phyloP scores from a whole-genome alignment of 2,113 vertebrate genomes.

The Myotis brandtii region DNA sequence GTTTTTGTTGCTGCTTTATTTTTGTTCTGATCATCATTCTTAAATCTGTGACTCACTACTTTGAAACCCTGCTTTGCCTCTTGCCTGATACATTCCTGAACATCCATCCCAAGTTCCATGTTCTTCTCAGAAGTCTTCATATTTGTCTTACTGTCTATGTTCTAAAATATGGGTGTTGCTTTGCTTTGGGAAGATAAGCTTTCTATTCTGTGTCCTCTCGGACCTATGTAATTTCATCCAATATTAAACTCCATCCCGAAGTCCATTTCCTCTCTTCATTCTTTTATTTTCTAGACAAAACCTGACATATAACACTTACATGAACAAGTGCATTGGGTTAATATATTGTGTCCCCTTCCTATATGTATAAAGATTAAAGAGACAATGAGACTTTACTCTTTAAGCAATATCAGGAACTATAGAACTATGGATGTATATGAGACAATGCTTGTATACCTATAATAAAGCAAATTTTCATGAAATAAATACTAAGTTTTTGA shows the following conservation, averaged over 20 bases:
- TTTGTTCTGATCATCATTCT: background rate
- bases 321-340: background rate
- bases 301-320: background rate
- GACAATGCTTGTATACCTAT: background rate
- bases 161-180: background rate
- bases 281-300: constrained; percentile 7
- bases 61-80: background rate
- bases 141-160: background rate
- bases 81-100: background rate
- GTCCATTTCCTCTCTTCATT: background rate
- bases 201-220: background rate
- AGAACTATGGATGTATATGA: background rate
- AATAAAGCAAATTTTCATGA: background rate
- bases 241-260: background rate
- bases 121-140: background rate
- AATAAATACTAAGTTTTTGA: background rate
- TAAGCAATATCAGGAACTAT: background rate
- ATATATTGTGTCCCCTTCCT: background rate
- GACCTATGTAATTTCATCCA: background rate
- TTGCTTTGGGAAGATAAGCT: background rate
- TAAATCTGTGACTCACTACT: background rate
- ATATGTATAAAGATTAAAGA: background rate
- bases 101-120: background rate
- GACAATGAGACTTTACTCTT: background rate
- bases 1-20: too few species aligned